Base-by-base conservation (phyloP, 2,888 invertebrate genomes). In the Flexamia atlantica region DNA sequence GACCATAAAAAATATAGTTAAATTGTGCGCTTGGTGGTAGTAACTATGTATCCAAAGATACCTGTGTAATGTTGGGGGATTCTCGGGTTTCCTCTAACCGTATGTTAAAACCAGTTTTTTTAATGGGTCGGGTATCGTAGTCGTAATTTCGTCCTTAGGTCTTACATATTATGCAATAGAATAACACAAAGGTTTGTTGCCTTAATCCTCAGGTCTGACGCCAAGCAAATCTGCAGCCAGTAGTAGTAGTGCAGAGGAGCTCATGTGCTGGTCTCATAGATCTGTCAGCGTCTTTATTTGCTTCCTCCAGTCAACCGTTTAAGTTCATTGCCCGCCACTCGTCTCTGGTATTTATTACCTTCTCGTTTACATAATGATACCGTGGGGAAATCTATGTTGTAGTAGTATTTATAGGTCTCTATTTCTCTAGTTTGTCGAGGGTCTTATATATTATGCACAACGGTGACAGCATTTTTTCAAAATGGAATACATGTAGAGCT, bases 321-420 rank as follows among this genome's bases (percentile, higher is more conserved):
- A 25, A 30, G 64, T 64, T 64, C 64, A 64, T 64, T 64, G 64
- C 64, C 64, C 64, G 64, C 25, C 64, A 64, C 28, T 64, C 64
- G 64, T 64, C 64, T 30, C 28, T 64, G 64, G 64, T 64, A 64
- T 64, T 64, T 64, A 64, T 64, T 64, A 64, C 64, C 64, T 28
- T 64, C 64, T 64, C 64, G 64, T 64, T 64, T 64, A 64, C 64
- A 64, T 64, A 64, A 64, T 64, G 64, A 64, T 64, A 64, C 64
- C 14, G 64, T 64, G 25, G 30, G 30, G 64, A 30, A 64, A 64
- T 64, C 64, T 64, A 28, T 28, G 28, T 64, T 64, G 64, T 64
- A 3, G 28, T 30, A 14, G 1, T 64, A 64, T 64, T 28, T 64
- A 64, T 64, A 64, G 64, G 20, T 28, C n/a, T n/a, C n/a, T n/a